Evolutionary conservation across 2,797 vertebrate genomes (phyloP).

Genomic region (Eurystomus glaucurus): DNA sequence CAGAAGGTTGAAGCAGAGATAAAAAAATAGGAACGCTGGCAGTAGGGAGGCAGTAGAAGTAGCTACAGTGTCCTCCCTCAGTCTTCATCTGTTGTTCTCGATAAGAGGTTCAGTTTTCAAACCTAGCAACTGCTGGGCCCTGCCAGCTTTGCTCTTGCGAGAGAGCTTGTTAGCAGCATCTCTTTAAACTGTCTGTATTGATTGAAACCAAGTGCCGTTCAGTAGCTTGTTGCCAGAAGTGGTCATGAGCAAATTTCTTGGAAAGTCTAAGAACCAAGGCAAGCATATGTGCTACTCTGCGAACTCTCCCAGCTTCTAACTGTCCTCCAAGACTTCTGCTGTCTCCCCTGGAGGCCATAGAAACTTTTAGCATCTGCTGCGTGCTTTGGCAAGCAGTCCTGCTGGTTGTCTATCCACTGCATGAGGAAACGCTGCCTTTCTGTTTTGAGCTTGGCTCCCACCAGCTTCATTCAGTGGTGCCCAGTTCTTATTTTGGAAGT

Average conservation of each 20-base stretch:
- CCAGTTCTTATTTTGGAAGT: neutral
- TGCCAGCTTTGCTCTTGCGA: neutral
- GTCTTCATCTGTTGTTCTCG: neutral
- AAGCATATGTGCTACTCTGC: neutral
- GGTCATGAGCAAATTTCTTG: neutral
- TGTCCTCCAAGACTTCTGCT: neutral
- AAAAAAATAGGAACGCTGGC: neutral
- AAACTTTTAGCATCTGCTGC: neutral
- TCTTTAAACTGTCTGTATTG: neutral
- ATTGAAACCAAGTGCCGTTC: neutral
- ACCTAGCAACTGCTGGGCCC: neutral
- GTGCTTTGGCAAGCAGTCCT: neutral
- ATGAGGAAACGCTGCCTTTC: fast-evolving
- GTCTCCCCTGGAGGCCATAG: neutral
- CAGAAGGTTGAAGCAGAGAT: neutral
- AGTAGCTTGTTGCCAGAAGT: neutral
- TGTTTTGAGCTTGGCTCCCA: neutral
- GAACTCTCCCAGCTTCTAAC: neutral
- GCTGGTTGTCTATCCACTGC: neutral
- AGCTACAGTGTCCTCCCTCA: neutral
- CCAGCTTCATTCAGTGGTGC: neutral
- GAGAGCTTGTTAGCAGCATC: neutral
- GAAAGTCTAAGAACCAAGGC: neutral
- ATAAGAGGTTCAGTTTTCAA: neutral
- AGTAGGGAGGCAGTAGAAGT: neutral